These are phyloP conservation scores for Alca torda DNA, from an alignment of 2,797 vertebrate genomes.

Conservation along the genomic window DNA sequence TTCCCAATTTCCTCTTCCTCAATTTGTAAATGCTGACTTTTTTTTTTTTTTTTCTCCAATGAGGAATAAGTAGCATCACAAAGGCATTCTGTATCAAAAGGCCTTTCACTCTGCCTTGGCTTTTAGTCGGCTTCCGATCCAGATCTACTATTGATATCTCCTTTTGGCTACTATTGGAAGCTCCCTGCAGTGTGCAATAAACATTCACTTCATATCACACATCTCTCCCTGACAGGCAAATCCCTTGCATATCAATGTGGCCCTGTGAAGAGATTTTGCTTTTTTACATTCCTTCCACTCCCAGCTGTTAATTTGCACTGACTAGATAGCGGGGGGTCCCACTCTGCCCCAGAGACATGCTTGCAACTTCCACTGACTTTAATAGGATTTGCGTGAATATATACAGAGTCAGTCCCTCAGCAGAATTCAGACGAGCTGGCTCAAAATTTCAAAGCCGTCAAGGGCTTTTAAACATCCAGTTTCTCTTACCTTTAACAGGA, in stretches of 20 bases:
- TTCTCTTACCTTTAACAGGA: not conserved
- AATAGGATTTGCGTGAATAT: slow-evolving; percentile 33
- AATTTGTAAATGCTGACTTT: not conserved
- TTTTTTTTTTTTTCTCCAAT: not conserved
- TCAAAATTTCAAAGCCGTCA: slow-evolving; percentile 21
- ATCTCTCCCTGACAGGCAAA: slow-evolving; percentile 61
- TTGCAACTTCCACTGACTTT: slow-evolving; percentile 7
- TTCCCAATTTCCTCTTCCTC: not conserved
- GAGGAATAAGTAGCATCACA: not conserved
- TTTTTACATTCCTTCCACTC: slow-evolving; percentile 65
- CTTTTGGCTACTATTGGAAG: slow-evolving; percentile 52
- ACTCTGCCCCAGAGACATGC: slow-evolving; percentile 45
- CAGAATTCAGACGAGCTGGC: slow-evolving; percentile 4
- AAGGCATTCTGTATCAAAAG: slow-evolving; percentile 32
- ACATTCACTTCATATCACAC: slow-evolving; percentile 66
- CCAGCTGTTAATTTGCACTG: slow-evolving; percentile 64
- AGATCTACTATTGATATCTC: slow-evolving; percentile 48
- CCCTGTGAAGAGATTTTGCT: slow-evolving; percentile 56
- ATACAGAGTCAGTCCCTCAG: not conserved
- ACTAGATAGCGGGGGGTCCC: slow-evolving; percentile 62
- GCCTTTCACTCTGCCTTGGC: slow-evolving; percentile 28
- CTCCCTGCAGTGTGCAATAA: slow-evolving; percentile 60
- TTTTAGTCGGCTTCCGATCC: slow-evolving; percentile 38
- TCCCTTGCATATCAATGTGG: slow-evolving; percentile 66
- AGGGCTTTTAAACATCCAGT: not conserved